Evolutionary conservation across 2,797 vertebrate genomes (phyloP), one percentile per base, ranked within the genome.

Genomic region (Margarornis squamiger): DNA sequence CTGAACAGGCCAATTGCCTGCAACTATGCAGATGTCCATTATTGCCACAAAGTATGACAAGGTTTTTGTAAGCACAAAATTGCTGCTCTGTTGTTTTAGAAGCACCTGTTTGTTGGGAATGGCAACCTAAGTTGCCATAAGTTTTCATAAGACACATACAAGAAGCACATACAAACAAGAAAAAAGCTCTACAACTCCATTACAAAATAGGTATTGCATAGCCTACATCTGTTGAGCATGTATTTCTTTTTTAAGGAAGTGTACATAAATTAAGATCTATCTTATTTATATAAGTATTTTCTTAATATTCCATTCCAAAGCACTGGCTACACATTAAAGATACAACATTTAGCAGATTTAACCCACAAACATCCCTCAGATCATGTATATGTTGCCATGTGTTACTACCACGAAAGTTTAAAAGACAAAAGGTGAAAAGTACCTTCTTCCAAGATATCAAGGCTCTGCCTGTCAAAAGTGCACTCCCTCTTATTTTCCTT

Each of bases 391-490:
- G 3, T 8, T 67, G 63, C 54, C 34, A 57, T 2, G 4, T 30
- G 52, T 24, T 88, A 71, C 27, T 20, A 80, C 20, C 48, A 49
- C 1, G 43, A 14, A 62, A 45, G 27, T 38, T 30, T 38, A 88
- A 93, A 93, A 70, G 55, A 8, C 2, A 49, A 70, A 94, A 73
- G 7, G 14, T 36, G 22, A 57, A 21, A 92, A 96, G 94, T 98
- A 99, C 98, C 98, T 98, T 98, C 98, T 86, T 98, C 98, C 97
- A 98, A 86, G 68, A 97, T 95, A 38, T 97, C 98, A 83, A 97
- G 89, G 76, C 73, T 94, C 24, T 97, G 96, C 24, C 80, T 91
- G 66, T 52, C 45, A 57, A 48, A 92, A 17, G 7, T 26, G 10
- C 6, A 0, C 29, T 38, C 12, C 21, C 84, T 88, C 67, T 86